phyloP scores from a whole-genome alignment of 30 jellyfish, hydroid and myxozoan species.

The Hydractinia symbiolongicarpus region DNA sequence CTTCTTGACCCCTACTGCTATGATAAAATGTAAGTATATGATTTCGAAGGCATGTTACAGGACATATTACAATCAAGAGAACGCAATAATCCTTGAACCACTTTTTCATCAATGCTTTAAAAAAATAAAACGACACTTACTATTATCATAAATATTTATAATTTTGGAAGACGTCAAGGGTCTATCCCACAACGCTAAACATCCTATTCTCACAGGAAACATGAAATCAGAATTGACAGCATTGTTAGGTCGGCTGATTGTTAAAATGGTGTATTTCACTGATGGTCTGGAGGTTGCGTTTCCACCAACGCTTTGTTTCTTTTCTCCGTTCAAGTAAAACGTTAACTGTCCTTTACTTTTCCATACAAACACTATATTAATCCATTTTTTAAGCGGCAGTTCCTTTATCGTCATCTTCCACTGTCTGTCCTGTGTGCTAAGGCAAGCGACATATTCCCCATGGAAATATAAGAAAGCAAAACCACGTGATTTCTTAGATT shows the following conservation, averaged over 20 bases:
- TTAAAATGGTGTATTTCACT: conserved; percentile 58
- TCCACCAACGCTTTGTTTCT: conserved; percentile 19
- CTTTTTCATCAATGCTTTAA: too few species aligned
- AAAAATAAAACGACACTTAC: conserved; percentile 15
- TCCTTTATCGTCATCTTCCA: conserved; percentile 81
- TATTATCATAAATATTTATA: conserved; percentile 35
- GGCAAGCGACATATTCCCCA: conserved; percentile 76
- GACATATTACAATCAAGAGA: too few species aligned
- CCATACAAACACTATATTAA: conserved; percentile 74
- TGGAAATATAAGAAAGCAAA: conserved; percentile 91
- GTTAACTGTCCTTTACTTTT: conserved; percentile 53
- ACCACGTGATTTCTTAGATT: conserved; percentile 95
- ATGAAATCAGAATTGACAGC: conserved; percentile 75
- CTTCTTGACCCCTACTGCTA: too few species aligned
- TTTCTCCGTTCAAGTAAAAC: conserved; percentile 62
- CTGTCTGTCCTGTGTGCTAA: conserved; percentile 75
- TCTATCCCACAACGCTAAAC: conserved; percentile 89
- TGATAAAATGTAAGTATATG: too few species aligned
- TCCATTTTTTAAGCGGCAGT: conserved; percentile 67
- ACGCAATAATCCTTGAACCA: too few species aligned
- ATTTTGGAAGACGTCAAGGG: conserved; percentile 75
- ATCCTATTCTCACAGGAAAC: conserved; percentile 71
- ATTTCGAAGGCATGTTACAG: too few species aligned
- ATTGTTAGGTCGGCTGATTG: conserved; percentile 89
- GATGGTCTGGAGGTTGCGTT: conserved; percentile 39